Percentiles rank a stretch among this genome's conserved stretches.
Conservation (phyloP, 1,140 invertebrate genomes). For the Helicoverpa armigera region DNA sequence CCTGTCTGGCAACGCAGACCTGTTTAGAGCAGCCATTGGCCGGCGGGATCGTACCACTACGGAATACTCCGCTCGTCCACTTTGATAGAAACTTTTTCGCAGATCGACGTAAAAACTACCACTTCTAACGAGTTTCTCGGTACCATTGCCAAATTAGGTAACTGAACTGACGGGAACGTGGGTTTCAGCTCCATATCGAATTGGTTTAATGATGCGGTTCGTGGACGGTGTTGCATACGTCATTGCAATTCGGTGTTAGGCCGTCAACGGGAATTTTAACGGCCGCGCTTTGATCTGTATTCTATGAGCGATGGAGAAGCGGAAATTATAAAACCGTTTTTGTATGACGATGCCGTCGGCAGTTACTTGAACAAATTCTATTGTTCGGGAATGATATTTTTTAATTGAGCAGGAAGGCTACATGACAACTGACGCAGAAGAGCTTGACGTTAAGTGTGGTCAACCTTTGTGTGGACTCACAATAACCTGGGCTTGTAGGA, state of each 20-base stretch:
- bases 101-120: constrained; percentile 68
- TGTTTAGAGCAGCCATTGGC: constrained; percentile 61
- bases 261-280: constrained; percentile 69
- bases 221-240: constrained; percentile 39
- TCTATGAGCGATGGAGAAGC: constrained; percentile 56
- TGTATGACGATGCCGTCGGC: constrained; percentile 36
- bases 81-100: constrained; percentile 76
- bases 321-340: constrained; percentile 69
- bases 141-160: constrained; percentile 74
- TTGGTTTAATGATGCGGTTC: constrained; percentile 44
- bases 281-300: constrained; percentile 63
- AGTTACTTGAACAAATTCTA: constrained; percentile 47
- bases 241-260: constrained; percentile 51
- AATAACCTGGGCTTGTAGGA: not conserved
- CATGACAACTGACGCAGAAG: constrained; percentile 10
- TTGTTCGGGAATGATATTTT: constrained; percentile 50
- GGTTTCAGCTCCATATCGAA: constrained; percentile 46
- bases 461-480: constrained; percentile 13
- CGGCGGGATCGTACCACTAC: constrained; percentile 61
- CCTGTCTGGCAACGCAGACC: constrained; percentile 68
- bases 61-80: constrained; percentile 65
- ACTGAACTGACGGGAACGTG: constrained; percentile 61
- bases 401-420: constrained; percentile 1
- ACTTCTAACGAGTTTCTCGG: constrained; percentile 81
- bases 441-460: constrained; percentile 18